phyloP scores from a whole-genome alignment of 2,797 vertebrate species.

The Sebastes trivittatus region DNA sequence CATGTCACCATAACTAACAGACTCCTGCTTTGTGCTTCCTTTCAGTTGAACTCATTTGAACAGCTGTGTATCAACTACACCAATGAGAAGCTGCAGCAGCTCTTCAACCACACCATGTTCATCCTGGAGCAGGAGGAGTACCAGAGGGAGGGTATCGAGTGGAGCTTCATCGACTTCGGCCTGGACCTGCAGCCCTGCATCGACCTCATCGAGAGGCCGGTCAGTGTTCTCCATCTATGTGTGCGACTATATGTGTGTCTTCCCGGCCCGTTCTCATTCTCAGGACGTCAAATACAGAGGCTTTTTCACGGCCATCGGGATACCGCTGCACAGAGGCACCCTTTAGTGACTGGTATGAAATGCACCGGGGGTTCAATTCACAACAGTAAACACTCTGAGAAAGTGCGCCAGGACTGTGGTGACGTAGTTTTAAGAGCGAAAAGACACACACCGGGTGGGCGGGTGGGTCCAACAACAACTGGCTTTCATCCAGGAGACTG shows the following conservation, averaged over 20 bases:
- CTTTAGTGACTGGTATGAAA: no score
- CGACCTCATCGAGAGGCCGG: slow-evolving; percentile 96
- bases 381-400: no score
- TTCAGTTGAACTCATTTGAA: slow-evolving; percentile 93
- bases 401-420: no score
- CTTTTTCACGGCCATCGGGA: no score
- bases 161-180: slow-evolving; percentile 99
- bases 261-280: no score
- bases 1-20: not conserved
- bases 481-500: no score
- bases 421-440: no score
- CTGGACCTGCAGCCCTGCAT: slow-evolving; percentile 98
- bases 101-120: slow-evolving; percentile 99
- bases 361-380: no score
- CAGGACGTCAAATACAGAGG: no score
- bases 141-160: slow-evolving; percentile 98
- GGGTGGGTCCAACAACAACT: no score
- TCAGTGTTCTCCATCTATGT: slow-evolving; percentile 65
- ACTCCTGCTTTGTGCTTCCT: not conserved
- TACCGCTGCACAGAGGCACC: no score
- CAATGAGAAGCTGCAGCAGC: slow-evolving; percentile 98
- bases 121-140: slow-evolving; percentile 99
- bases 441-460: no score
- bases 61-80: slow-evolving; percentile 99
- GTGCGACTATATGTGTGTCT: not conserved